A percentile compares a stretch with the other conserved stretches of the same genome.
Conservation (phyloP, 2,888 invertebrate genomes). For the Lochmaea crataegi region DNA sequence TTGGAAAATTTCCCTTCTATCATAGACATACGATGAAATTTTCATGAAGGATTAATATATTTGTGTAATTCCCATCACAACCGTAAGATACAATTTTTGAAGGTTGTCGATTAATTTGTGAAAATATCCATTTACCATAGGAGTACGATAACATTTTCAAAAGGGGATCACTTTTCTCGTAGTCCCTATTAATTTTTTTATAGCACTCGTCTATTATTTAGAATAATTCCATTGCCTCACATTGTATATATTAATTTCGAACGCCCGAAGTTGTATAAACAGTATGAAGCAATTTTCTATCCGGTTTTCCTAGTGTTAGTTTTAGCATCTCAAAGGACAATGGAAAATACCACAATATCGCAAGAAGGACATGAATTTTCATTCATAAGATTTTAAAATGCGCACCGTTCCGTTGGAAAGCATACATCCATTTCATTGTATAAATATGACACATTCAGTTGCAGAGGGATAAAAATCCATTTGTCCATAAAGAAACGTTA, state of each 20-base stretch:
- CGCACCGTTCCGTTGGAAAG: constrained; percentile 15
- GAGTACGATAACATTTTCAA: too few relatives aligned
- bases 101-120: too few relatives aligned
- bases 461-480: constrained; percentile 38
- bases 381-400: constrained; percentile 21
- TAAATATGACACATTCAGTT: constrained; percentile 41
- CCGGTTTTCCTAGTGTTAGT: not conserved
- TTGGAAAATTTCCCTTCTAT: too few relatives aligned
- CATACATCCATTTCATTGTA: constrained; percentile 38
- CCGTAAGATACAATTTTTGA: too few relatives aligned
- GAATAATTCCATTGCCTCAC: too few relatives aligned
- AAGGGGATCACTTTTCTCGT: too few relatives aligned
- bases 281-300: not conserved
- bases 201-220: too few relatives aligned
- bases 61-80: too few relatives aligned
- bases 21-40: too few relatives aligned
- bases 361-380: constrained; percentile 11
- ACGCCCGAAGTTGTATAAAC: not conserved
- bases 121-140: too few relatives aligned
- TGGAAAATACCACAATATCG: constrained; percentile 3
- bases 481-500: constrained; percentile 36
- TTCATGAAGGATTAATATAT: too few relatives aligned
- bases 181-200: too few relatives aligned
- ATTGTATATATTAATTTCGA: not conserved
- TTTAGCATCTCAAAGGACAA: constrained; percentile 11